Conservation (phyloP, 2,113 vertebrate genomes). For the Percina caprodes region DNA sequence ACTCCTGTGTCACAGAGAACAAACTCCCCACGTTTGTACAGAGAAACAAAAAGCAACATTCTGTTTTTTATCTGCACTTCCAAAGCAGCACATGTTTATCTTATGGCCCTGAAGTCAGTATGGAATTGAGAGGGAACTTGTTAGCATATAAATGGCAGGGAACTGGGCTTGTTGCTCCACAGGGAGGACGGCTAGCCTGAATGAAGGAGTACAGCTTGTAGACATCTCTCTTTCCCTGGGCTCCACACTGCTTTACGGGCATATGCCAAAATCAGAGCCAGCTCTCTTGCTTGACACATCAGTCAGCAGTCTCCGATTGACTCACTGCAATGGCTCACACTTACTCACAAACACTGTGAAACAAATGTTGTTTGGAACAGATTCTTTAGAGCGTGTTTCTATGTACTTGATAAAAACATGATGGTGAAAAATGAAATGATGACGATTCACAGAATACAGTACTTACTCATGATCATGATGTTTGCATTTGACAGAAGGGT, state of each 20-base stretch:
- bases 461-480: conserved; percentile 93
- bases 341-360: conserved; percentile 17
- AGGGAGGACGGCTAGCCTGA: conserved; percentile 36
- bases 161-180: conserved; percentile 46
- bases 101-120: conserved; percentile 52
- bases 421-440: neutral
- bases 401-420: neutral
- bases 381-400: neutral
- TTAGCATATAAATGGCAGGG: conserved; percentile 77
- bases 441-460: neutral
- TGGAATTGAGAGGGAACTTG: conserved; percentile 55
- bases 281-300: conserved; percentile 39
- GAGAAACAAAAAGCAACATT: conserved; percentile 20
- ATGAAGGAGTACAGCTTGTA: conserved; percentile 39
- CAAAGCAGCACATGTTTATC: conserved; percentile 75
- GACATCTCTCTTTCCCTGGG: conserved; percentile 39
- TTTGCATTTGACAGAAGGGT: conserved; percentile 92
- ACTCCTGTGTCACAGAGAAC: conserved; percentile 62
- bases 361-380: neutral
- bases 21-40: conserved; percentile 38
- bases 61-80: conserved; percentile 61
- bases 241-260: conserved; percentile 47
- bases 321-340: conserved; percentile 51
- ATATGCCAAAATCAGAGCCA: conserved; percentile 33
- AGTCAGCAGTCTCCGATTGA: conserved; percentile 40